A percentile compares a stretch with the other conserved stretches of the same genome.
Evolutionary conservation across 2,113 vertebrate genomes (phyloP).

Genomic region (Sus scrofa): DNA sequence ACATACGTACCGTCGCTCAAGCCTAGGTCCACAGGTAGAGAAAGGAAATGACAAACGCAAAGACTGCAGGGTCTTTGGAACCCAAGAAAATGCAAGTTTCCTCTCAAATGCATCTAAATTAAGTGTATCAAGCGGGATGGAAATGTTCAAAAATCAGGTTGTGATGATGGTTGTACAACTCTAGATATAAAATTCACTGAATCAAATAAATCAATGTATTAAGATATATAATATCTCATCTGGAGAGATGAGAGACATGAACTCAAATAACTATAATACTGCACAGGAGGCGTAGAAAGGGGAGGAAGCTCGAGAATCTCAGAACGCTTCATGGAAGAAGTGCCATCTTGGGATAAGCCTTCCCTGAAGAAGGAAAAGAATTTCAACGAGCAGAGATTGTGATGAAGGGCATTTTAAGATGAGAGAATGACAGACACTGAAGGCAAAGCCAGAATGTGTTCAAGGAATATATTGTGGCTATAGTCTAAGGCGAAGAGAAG

Average conservation of each 20-base stretch:
- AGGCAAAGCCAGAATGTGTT: neutral
- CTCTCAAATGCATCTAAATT: conserved; percentile 46
- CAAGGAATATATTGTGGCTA: neutral
- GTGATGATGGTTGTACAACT: no score
- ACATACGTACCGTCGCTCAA: neutral
- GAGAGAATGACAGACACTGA: neutral
- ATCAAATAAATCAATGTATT: neutral
- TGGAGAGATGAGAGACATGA: conserved; percentile 17
- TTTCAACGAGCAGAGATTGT: neutral
- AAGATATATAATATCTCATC: neutral
- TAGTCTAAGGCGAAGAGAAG: neutral
- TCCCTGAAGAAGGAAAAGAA: neutral
- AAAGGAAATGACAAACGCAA: neutral
- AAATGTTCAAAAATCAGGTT: no score
- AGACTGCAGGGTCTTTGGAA: neutral
- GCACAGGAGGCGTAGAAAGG: neutral
- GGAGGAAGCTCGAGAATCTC: neutral
- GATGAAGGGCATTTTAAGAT: conserved; percentile 12
- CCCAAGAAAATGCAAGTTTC: conserved; percentile 30
- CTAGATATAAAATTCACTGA: no score
- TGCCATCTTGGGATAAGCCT: neutral
- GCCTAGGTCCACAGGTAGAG: neutral
- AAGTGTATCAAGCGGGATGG: neutral
- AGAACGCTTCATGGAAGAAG: neutral
- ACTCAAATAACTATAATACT: neutral